Evolutionary conservation across 2,797 vertebrate genomes (phyloP), one percentile per base, ranked within the genome.

Genomic region (Takifugu ocellatus): DNA sequence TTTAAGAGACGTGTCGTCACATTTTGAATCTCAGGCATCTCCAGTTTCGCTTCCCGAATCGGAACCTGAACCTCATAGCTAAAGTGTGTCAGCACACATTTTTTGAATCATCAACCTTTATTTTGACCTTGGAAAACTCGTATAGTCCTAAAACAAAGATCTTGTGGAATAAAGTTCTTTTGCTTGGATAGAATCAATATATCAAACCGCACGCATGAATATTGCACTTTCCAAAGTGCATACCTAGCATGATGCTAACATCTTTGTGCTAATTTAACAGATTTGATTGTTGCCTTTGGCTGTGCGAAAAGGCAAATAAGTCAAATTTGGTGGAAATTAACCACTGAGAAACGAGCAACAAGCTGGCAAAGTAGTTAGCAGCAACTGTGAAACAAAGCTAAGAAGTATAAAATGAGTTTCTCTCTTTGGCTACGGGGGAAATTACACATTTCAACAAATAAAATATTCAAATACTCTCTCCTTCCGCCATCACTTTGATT

Each of bases 21-120:
- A 80, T 58, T 80, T 76, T 74, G 70, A 59, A 51, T 68, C 51
- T 66, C 68, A 71, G 63, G 49, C 73, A 61, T 81, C 84, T 82
- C 80, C 65, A 83, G 81, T 85, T 86, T 89, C 85, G 87, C 87
- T 91, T 90, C 87, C 90, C 89, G 79, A 87, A 90, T 89, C 64
- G 74, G 74, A 86, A 87, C 75, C 77, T 84, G 63, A 74, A 86
- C 79, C 81, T 74, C 83, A 88, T 72, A 82, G 76, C 69, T 78
- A 57, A 81, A 83, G 10, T 39, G 36, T 39, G 36, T 12, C 36
- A 2, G 10, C 36, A 14, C 14, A 14, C 36, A 39, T 79, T 72
- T 72, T 62, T 68, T 17, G 21, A 73, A 78, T 84, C 76, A 77
- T 77, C 78, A 84, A 74, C 72, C 73, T 84, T 85, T 79, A 76